These are phyloP conservation scores for Colistium nudipinnis DNA, from an alignment of 2,113 vertebrate genomes.

Conservation along the genomic window DNA sequence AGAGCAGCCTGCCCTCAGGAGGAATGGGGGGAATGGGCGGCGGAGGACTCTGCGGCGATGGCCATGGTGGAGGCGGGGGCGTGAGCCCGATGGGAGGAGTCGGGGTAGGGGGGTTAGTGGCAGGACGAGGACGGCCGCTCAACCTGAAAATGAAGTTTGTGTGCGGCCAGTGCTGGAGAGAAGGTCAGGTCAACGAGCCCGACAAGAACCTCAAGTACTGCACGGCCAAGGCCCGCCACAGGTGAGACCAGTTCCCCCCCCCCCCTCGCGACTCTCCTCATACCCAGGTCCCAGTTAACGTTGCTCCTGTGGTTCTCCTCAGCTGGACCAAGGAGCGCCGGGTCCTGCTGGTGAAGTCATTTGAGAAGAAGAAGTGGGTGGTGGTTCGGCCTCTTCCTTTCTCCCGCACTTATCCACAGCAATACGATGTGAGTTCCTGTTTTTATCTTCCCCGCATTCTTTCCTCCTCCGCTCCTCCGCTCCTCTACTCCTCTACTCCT, in stretches of 20 bases:
- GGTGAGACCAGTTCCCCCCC: slow-evolving; percentile 75
- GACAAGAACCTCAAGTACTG: slow-evolving; percentile 99
- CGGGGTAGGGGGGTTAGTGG: slow-evolving; percentile 62
- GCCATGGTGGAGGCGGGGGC: slow-evolving; percentile 63
- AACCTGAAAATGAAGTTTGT: slow-evolving; percentile 99
- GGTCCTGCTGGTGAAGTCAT: slow-evolving; percentile 95
- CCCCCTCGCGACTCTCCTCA: not conserved
- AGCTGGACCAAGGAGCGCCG: slow-evolving; percentile 98
- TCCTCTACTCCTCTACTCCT: too few relatives aligned
- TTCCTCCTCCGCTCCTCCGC: not conserved
- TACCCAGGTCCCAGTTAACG: not conserved
- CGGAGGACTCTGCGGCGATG: slow-evolving; percentile 59
- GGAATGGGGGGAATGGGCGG: slow-evolving; percentile 55
- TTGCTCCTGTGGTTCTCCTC: not conserved
- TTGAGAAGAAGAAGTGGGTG: slow-evolving; percentile 98
- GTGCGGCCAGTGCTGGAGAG: slow-evolving; percentile 97
- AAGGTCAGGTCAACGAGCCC: slow-evolving; percentile 95
- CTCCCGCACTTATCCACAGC: slow-evolving; percentile 94
- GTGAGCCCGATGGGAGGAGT: slow-evolving; percentile 55
- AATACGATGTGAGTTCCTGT: slow-evolving; percentile 90
- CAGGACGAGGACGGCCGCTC: slow-evolving; percentile 70
- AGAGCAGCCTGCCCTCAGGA: slow-evolving; percentile 54
- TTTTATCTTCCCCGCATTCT: not conserved
- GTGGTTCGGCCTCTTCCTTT: slow-evolving; percentile 94
- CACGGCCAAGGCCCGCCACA: slow-evolving; percentile 96